A percentile compares a stretch with the other conserved stretches of the same genome.
phyloP scores from a whole-genome alignment of 37 sponge, comb jelly and placozoan species.

The Ianthella basta region DNA sequence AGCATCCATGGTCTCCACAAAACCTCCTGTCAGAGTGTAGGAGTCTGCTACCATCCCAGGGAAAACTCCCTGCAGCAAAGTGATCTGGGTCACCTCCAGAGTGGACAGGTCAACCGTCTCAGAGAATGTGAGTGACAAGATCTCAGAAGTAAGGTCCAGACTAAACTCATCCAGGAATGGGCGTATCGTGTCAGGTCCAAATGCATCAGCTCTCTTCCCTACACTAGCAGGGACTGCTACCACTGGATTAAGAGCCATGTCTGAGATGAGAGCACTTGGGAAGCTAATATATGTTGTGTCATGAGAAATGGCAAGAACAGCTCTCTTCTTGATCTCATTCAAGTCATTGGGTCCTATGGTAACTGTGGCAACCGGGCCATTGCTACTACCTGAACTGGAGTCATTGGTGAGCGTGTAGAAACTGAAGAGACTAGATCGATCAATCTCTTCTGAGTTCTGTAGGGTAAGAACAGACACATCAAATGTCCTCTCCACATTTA shows the following conservation, averaged over 20 bases:
- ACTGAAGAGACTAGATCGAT: slow-evolving; percentile 32
- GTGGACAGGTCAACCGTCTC: slow-evolving; percentile 77
- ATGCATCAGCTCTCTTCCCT: slow-evolving; percentile 31
- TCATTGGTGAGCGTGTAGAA: slow-evolving; percentile 49
- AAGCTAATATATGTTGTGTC: slow-evolving; percentile 59
- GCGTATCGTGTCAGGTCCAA: slow-evolving; percentile 51
- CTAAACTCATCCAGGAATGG: slow-evolving; percentile 63
- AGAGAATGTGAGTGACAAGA: slow-evolving; percentile 69
- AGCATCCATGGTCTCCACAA: slow-evolving; percentile 25
- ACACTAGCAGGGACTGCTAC: slow-evolving; percentile 18
- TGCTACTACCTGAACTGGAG: slow-evolving; percentile 34
- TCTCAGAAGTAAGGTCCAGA: slow-evolving; percentile 65
- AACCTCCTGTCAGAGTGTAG: slow-evolving; percentile 75
- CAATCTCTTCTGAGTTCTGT: slow-evolving; percentile 42
- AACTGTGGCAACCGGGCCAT: slow-evolving; percentile 61
- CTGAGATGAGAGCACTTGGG: slow-evolving; percentile 41
- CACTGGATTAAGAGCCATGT: slow-evolving; percentile 65
- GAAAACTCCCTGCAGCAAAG: slow-evolving; percentile 34
- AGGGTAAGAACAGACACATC: slow-evolving; percentile 44
- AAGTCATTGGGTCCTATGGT: slow-evolving; percentile 57
- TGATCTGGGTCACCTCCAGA: slow-evolving; percentile 63
- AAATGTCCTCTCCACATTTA: slow-evolving; percentile 60
- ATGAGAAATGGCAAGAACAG: slow-evolving; percentile 41
- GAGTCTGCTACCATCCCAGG: not conserved
- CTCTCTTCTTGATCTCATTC: slow-evolving; percentile 80